Base-by-base conservation (phyloP, 1,140 invertebrate species). In the Triops longicaudatus region DNA sequence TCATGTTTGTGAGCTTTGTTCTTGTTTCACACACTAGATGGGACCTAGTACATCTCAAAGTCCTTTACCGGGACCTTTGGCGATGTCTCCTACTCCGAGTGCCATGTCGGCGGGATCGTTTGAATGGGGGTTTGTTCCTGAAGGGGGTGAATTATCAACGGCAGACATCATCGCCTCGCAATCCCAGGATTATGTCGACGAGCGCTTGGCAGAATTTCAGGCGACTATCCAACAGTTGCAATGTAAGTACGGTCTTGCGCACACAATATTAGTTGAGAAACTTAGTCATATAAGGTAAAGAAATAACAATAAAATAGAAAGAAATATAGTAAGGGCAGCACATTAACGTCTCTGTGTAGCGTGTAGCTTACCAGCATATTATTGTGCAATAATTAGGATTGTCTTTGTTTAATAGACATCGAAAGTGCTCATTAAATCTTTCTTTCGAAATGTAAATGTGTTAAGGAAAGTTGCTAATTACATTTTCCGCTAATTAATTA, bases 161-260 rank as follows among this genome's bases (percentile, higher is more conserved):
- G 93, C 93, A 12, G 93, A 96, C 82, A 95, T 96, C 78, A 95
- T 97, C 78, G 93, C 93, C 41, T 91, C 90, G 82, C 94, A 97
- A 85, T 94, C 93, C 77, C 94, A 97, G 85, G 94, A 96, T 86
- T 97, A 96, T 82, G 90, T 97, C 73, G 94, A 97, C 83, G 94
- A 97, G 85, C 94, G 94, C 83, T 88, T 96, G 81, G 92, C 93
- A 9, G 93, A 97, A 85, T 97, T 96, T 83, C 93, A 96, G 84
- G 91, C 92, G 11, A 96, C 94, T 11, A 97, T 97, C 84, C 91
- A 92, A 80, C 89, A 92, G 82, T 86, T 96, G 79, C 93, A 95
- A 89, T 93, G 94, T 95, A 83, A 90, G 89, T 83, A 41, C 26
- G n/a, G n/a, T 28, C 27, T 17, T 26, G 17, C 26, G n/a, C n/a